Evolutionary conservation across 1,140 invertebrate species (phyloP).

Genomic region (Lordiphosa mommai): DNA sequence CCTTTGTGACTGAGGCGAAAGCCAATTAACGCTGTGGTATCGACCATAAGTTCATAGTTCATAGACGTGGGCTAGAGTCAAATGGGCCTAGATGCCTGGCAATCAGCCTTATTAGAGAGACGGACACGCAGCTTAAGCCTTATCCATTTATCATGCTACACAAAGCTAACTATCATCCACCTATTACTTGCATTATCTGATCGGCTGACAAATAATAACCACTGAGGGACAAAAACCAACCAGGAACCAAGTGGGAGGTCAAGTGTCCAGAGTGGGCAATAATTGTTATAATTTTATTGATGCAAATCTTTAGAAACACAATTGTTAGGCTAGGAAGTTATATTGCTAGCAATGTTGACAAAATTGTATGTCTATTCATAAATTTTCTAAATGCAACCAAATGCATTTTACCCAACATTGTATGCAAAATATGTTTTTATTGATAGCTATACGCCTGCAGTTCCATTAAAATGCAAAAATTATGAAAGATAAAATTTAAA

Average conservation of each 20-base stretch:
- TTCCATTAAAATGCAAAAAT: conserved; percentile 22
- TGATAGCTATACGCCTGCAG: conserved; percentile 60
- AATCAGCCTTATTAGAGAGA: conserved; percentile 45
- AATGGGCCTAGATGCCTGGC: background rate
- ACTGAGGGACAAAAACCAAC: conserved; percentile 43
- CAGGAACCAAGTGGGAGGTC: background rate
- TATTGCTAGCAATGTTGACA: conserved; percentile 57
- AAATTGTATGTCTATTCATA: conserved; percentile 46
- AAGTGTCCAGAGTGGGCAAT: too few relatives aligned
- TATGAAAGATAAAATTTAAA: conserved; percentile 1
- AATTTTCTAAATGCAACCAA: conserved; percentile 44
- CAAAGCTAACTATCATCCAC: conserved; percentile 27
- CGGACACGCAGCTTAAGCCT: conserved; percentile 17
- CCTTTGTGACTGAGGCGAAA: conserved; percentile 5
- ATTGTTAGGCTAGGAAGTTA: too few relatives aligned
- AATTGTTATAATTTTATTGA: background rate
- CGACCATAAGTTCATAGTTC: conserved; percentile 42
- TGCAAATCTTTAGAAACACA: too few relatives aligned
- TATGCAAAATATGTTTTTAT: conserved; percentile 32
- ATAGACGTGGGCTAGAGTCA: conserved; percentile 14
- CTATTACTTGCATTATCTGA: conserved; percentile 32
- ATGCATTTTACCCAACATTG: conserved; percentile 43
- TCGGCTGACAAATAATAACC: conserved; percentile 65
- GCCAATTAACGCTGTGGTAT: conserved; percentile 51
- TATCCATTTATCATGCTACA: conserved; percentile 55